phyloP scores from a whole-genome alignment of 1,140 invertebrate species.

The Acromyrmex charruanus region DNA sequence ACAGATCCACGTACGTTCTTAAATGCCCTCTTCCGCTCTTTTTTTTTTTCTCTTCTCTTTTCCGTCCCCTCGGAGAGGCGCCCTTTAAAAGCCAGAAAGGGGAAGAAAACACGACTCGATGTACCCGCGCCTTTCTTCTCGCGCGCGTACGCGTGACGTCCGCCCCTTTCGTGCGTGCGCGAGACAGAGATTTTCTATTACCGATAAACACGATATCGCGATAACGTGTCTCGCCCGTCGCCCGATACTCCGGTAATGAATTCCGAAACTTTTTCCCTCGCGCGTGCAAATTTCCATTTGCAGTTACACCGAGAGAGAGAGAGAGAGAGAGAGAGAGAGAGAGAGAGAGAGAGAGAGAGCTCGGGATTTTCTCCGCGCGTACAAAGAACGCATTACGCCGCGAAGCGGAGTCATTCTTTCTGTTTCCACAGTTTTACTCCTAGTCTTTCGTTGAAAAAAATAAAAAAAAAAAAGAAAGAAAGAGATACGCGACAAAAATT shows the following conservation, averaged over 20 bases:
- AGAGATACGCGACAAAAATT: slow-evolving; percentile 44
- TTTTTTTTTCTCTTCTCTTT: slow-evolving; percentile 67
- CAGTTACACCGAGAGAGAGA: neutral
- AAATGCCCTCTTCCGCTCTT: slow-evolving; percentile 74
- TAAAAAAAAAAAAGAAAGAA: neutral
- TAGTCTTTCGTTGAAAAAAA: neutral
- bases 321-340: no score
- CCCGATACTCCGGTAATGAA: slow-evolving; percentile 17
- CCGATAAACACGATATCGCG: slow-evolving; percentile 46
- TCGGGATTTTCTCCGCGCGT: neutral
- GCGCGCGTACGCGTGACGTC: slow-evolving; percentile 53
- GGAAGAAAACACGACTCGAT: slow-evolving; percentile 51
- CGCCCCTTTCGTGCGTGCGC: slow-evolving; percentile 34
- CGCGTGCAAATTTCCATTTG: slow-evolving; percentile 48
- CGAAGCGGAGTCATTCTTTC: slow-evolving; percentile 30
- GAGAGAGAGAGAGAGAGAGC: neutral
- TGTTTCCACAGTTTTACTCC: slow-evolving; percentile 19
- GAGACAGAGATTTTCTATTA: slow-evolving; percentile 49
- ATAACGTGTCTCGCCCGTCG: neutral
- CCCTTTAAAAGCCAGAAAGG: slow-evolving; percentile 67
- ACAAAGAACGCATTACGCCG: slow-evolving; percentile 26
- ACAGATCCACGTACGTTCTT: slow-evolving; percentile 69
- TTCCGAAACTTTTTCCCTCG: slow-evolving; percentile 18
- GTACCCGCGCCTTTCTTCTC: slow-evolving; percentile 44
- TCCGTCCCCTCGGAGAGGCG: slow-evolving; percentile 16